These are phyloP conservation scores for Drosophila silvestris DNA, from an alignment of 2,888 invertebrate species.

Conservation along the genomic window DNA sequence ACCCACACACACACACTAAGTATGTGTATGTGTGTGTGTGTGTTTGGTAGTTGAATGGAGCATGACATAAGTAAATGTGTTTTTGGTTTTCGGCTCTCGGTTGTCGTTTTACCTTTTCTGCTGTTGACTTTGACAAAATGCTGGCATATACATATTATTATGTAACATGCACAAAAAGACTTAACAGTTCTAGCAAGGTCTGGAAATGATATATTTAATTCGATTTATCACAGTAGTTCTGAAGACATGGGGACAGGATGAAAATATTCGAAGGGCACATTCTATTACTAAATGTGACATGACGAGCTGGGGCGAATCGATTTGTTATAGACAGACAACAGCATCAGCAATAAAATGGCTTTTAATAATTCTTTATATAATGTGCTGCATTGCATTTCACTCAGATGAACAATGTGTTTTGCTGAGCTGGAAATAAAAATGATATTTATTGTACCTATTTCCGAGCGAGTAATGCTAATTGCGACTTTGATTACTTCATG, in stretches of 20 bases:
- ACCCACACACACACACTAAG: background rate
- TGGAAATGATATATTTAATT: slow-evolving; percentile 54
- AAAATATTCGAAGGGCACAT: background rate
- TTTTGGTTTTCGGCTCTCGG: slow-evolving; percentile 15
- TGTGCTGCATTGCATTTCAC: background rate
- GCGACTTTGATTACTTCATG: background rate
- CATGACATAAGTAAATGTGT: slow-evolving; percentile 43
- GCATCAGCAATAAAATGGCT: background rate
- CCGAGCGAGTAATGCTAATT: background rate
- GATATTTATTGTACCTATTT: background rate
- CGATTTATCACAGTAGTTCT: slow-evolving; percentile 52
- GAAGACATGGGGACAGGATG: slow-evolving; percentile 17
- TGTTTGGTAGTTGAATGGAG: slow-evolving; percentile 5
- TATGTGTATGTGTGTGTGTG: background rate
- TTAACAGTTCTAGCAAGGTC: slow-evolving; percentile 17
- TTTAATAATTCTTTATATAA: background rate
- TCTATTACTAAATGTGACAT: slow-evolving; percentile 6
- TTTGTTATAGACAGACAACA: slow-evolving; percentile 1
- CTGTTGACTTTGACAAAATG: slow-evolving; percentile 71
- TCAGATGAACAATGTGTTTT: background rate
- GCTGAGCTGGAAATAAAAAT: background rate
- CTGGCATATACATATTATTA: slow-evolving; percentile 50
- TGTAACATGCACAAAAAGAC: slow-evolving; percentile 37
- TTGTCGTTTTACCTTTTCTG: slow-evolving; percentile 44
- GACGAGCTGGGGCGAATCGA: background rate